Conservation (phyloP, 1,140 invertebrate genomes). For the Hylyphantes graminicola region DNA sequence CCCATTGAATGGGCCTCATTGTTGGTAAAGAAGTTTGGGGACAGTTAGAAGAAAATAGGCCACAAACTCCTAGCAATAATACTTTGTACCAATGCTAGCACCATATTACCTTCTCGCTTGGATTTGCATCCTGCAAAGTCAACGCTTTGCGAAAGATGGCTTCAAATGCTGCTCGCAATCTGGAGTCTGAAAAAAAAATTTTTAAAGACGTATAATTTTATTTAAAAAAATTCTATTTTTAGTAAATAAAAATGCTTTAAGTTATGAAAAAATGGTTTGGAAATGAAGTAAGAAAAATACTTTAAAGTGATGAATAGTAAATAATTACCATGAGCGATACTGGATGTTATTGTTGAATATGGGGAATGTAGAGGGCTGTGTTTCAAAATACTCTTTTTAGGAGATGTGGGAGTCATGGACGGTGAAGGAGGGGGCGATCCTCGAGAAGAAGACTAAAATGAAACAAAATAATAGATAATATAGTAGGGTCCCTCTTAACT, state of each 20-base stretch:
- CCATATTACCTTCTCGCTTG: constrained; percentile 66
- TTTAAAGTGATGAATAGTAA: neutral
- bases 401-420: constrained; percentile 60
- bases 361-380: constrained; percentile 62
- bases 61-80: no score
- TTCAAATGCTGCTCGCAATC: constrained; percentile 88
- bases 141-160: constrained; percentile 89
- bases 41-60: no score
- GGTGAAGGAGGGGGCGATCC: constrained; percentile 60
- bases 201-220: neutral
- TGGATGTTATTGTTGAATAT: constrained; percentile 63
- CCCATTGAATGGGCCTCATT: no score
- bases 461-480: constrained; percentile 2
- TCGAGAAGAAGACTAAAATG: constrained; percentile 61
- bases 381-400: constrained; percentile 62
- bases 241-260: neutral
- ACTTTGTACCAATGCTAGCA: neutral
- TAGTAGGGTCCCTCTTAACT: no score
- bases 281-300: neutral
- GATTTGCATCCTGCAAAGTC: constrained; percentile 75
- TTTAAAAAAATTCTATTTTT: neutral
- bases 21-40: no score
- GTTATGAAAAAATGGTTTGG: no score
- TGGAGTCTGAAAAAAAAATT: constrained; percentile 66
- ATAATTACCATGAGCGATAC: constrained; percentile 54